A percentile compares a stretch with the other conserved stretches of the same genome.
Evolutionary conservation across 2,113 vertebrate genomes (phyloP).

Genomic region (Heterocephalus glaber): DNA sequence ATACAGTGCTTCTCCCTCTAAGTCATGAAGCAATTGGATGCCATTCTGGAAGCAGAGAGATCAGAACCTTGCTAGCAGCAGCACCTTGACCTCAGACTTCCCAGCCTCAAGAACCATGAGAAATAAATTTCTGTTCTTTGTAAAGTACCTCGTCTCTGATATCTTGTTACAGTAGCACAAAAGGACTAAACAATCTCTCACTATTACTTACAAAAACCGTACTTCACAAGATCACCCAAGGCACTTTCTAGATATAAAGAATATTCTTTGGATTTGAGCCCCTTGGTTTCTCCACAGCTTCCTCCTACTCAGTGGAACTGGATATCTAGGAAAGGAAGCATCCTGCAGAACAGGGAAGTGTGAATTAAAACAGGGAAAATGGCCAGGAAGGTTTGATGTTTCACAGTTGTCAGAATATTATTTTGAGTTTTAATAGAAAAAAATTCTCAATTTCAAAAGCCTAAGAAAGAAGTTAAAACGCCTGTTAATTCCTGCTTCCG

Average conservation of each 20-base stretch:
- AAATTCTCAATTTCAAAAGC: slow-evolving; percentile 4
- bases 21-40: not conserved
- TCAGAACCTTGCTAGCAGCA: not conserved
- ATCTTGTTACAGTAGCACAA: not conserved
- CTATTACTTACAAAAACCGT: not conserved
- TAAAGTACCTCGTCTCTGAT: not conserved
- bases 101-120: not conserved
- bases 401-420: not conserved
- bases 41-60: not conserved
- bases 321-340: not conserved
- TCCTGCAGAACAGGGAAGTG: not conserved
- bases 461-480: slow-evolving; percentile 36
- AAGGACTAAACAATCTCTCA: not conserved
- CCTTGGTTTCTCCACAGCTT: not conserved
- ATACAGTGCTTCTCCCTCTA: not conserved
- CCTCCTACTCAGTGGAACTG: not conserved
- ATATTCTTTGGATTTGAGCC: not conserved
- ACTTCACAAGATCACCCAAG: not conserved
- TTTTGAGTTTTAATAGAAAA: slow-evolving; percentile 24
- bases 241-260: not conserved
- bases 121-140: not conserved
- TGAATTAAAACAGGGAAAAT: not conserved
- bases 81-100: too few species aligned
- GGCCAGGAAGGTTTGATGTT: not conserved
- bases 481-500: not conserved